These are phyloP conservation scores for Vanacampus margaritifer DNA, from an alignment of 2,113 vertebrate species.

Conservation along the genomic window DNA sequence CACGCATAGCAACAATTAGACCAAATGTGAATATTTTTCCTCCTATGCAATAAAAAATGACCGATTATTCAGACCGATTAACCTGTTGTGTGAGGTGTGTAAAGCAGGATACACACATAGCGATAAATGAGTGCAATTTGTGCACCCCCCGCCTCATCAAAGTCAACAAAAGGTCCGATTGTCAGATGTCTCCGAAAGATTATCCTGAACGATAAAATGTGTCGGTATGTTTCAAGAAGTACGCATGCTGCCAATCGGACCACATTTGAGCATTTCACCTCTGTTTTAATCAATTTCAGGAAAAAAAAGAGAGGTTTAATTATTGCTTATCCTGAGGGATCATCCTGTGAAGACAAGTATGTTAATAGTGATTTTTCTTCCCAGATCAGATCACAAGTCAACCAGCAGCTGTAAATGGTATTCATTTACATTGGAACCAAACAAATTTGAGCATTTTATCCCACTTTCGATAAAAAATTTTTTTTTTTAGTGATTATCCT, in stretches of 20 bases:
- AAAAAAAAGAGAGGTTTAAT: background rate
- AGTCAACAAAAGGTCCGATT: background rate
- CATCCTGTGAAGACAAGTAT: background rate
- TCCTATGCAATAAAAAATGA: too few species aligned
- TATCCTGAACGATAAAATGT: background rate
- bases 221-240: background rate
- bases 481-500: too few species aligned
- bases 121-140: background rate
- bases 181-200: background rate
- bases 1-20: too few species aligned
- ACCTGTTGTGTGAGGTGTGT: background rate
- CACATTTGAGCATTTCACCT: background rate
- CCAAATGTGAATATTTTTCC: too few species aligned
- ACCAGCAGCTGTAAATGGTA: background rate
- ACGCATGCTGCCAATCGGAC: background rate
- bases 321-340: too few species aligned
- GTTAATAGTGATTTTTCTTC: too few species aligned
- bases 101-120: background rate
- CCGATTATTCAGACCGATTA: too few species aligned
- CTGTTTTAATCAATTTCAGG: background rate
- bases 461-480: too few species aligned
- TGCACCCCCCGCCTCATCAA: background rate
- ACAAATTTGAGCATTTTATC: background rate
- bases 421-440: background rate
- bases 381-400: background rate